Base-by-base conservation (phyloP, 2,797 vertebrate genomes). In the Platalea minor region DNA sequence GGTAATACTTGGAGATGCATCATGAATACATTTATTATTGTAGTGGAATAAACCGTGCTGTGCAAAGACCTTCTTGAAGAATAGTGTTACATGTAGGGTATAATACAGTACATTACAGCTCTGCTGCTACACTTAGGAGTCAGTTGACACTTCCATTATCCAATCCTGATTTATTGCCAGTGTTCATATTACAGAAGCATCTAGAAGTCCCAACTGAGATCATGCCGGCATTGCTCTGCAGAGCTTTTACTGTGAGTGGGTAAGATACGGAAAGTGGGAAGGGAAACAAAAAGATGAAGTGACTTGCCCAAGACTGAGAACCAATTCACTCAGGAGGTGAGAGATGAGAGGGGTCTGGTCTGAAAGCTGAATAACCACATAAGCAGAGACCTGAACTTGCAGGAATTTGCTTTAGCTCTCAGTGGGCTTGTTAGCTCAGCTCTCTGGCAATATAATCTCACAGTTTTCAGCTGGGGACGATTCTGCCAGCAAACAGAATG, bases 111-210 rank as follows among this genome's bases (percentile, higher is more conserved):
- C 83, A 96, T 96, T 95, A 91, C 50, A 83, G 72, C 85, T 92
- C 63, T 84, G 84, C 89, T 95, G 68, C 72, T 95, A n/a, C 69
- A 87, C 68, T 95, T 86, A 97, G 91, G 70, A 45, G 63, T 95
- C 35, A 12, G 61, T 54, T 95, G 95, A 88, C 31, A 77, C 77
- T 97, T 97, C 81, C 56, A 96, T 97, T 96, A 97, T 88, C 93
- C 85, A 87, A 70, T 46, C 61, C 81, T 91, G 54, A 93, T 96
- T 97, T 97, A 95, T 84, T 94, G 70, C 75, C 77, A 70, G 57
- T 56, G 85, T 57, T 95, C 74, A 39, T 63, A 94, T 95, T 97
- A 53, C 70, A 93, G 93, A 96, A 96, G 87, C 65, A 83, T 94
- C 95, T 73, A 77, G 91, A 96, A 96, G 63, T 80, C 95, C 85